These are phyloP conservation scores for Eumeta japonica DNA, from an alignment of 1,140 invertebrate genomes.

Conservation along the genomic window DNA sequence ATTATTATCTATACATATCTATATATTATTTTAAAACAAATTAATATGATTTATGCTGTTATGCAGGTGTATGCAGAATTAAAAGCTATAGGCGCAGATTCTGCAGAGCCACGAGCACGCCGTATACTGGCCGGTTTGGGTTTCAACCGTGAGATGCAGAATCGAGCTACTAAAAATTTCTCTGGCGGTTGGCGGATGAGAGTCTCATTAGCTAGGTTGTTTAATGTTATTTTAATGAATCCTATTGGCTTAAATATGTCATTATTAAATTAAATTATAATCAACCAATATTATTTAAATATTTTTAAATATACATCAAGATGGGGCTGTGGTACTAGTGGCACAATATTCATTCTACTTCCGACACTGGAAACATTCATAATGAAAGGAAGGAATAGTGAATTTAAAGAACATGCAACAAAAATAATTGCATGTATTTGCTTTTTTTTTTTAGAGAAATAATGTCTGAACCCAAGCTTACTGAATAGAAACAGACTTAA, in stretches of 20 bases:
- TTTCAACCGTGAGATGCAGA: conserved; percentile 92
- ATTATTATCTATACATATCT: no score
- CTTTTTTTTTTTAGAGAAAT: no score
- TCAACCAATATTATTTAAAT: background rate
- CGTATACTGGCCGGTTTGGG: conserved; percentile 96
- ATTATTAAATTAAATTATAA: background rate
- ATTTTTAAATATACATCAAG: background rate
- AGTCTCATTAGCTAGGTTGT: conserved; percentile 80
- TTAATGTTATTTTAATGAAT: no score
- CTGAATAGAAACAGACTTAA: no score
- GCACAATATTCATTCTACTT: no score
- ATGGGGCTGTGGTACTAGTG: background rate
- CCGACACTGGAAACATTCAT: no score
- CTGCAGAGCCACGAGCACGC: conserved; percentile 91
- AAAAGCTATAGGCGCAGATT: conserved; percentile 94
- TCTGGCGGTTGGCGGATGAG: conserved; percentile 99
- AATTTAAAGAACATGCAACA: no score
- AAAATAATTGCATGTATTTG: no score
- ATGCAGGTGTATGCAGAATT: conserved; percentile 90
- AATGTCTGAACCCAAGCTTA: no score
- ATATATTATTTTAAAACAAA: no score
- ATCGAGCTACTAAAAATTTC: conserved; percentile 91
- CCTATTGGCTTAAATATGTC: conserved; percentile 3
- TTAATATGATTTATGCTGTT: no score
- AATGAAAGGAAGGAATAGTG: no score